Percentiles rank a stretch among this genome's conserved stretches.
Conservation (phyloP, 2,797 vertebrate genomes). For the Pangasius mekongensis region DNA sequence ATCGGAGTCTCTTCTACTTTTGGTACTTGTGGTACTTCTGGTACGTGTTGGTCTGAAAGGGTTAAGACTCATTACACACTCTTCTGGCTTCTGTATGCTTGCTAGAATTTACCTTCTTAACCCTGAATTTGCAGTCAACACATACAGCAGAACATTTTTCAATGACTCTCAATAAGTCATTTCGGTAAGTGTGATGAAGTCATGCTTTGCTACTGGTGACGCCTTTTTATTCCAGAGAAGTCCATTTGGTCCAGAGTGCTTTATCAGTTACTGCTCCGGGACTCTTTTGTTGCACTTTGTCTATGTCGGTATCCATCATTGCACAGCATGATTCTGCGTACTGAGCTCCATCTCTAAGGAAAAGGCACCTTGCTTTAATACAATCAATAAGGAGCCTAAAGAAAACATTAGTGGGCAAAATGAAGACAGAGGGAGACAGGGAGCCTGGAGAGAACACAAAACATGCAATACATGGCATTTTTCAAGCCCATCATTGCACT, state of each 20-base stretch:
- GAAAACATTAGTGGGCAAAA: slow-evolving; percentile 21
- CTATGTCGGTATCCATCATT: slow-evolving; percentile 10
- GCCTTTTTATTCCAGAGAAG: neutral
- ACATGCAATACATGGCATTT: slow-evolving; percentile 3
- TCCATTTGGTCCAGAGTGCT: slow-evolving; percentile 16
- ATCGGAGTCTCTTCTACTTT: neutral
- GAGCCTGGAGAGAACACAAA: neutral
- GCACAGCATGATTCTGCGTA: neutral
- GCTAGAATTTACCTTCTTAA: neutral
- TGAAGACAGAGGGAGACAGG: neutral
- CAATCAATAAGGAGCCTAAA: slow-evolving; percentile 46
- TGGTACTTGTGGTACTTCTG: neutral
- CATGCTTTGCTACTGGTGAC: neutral
- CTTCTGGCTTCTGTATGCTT: neutral
- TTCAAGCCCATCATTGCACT: neutral
- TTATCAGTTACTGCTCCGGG: neutral
- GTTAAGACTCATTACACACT: neutral
- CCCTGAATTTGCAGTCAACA: neutral
- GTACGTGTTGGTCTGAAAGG: neutral
- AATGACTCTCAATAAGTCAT: neutral
- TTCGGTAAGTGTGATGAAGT: neutral
- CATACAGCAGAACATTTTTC: neutral
- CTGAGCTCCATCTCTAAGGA: slow-evolving; percentile 16
- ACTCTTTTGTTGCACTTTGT: slow-evolving; percentile 34
- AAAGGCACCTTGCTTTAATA: slow-evolving; percentile 43